These are phyloP conservation scores for Amblyopsis hoosieri DNA, from an alignment of 2,797 vertebrate genomes.

Conservation along the genomic window DNA sequence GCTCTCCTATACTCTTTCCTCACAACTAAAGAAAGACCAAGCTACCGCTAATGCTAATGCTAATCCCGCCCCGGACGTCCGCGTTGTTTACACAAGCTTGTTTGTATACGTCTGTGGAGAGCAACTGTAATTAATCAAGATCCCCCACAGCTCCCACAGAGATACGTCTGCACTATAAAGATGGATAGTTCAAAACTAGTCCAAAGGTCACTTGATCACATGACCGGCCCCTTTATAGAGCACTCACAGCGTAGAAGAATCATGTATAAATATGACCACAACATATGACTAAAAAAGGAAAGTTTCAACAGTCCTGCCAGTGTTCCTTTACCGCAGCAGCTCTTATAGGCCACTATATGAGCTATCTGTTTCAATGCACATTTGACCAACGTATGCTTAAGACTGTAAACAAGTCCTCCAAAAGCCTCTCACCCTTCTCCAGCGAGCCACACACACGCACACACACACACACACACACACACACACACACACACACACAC, in stretches of 20 bases:
- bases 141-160: slow-evolving; percentile 3
- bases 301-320: neutral
- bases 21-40: slow-evolving; percentile 39
- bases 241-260: neutral
- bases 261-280: slow-evolving; percentile 8
- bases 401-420: too few relatives aligned
- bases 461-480: too few relatives aligned
- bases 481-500: too few relatives aligned
- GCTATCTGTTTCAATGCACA: too few relatives aligned
- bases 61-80: slow-evolving; percentile 18
- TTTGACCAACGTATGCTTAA: too few relatives aligned
- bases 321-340: neutral
- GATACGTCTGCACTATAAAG: slow-evolving; percentile 10
- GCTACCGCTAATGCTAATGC: slow-evolving; percentile 18
- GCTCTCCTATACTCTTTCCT: slow-evolving; percentile 15
- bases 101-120: slow-evolving; percentile 30
- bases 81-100: slow-evolving; percentile 35
- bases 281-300: slow-evolving; percentile 4
- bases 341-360: too few relatives aligned
- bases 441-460: too few relatives aligned
- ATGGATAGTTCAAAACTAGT: slow-evolving; percentile 9
- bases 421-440: too few relatives aligned
- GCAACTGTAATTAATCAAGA: slow-evolving; percentile 25
- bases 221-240: neutral
- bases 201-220: slow-evolving; percentile 7